Base-by-base conservation (phyloP, 2,888 invertebrate species). In the Meloe dianella region DNA sequence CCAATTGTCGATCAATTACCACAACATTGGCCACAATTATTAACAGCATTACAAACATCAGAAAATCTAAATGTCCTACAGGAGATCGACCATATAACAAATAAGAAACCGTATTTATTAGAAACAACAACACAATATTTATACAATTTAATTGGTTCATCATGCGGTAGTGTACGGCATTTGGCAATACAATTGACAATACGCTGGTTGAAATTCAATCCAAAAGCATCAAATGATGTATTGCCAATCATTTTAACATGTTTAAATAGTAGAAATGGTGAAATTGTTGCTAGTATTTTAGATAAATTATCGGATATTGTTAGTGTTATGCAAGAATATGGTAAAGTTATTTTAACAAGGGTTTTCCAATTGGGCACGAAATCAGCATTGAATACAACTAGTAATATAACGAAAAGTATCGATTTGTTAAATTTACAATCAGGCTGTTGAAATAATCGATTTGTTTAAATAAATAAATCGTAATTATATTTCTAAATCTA, bases 311-410 rank as follows among this genome's bases (percentile, higher is more conserved):
- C 95, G 0, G 96, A 96, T 77, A 89, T 96, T 71, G 87, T 92
- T 62, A 87, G 94, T 12, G 90, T 95, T 70, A 88, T 93, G 85
- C 95, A 94, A 85, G 97, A 96, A 83, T 90, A 93, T 82, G 94
- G 95, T 0, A 87, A 90, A 64, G 87, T 90, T 62, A 87, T 97
- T 61, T 86, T 97, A 74, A 88, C 90, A 78, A 90, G 90, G 68
- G 93, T 94, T 1, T 97, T 97, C 84, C 89, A 90, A 72, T 86
- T 96, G 57, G 96, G 95, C 3, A 88, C 95, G 67, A 89, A 88
- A 72, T 92, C 92, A 7, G 91, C 92, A 66, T 87, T 93, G 65
- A 93, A 93, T 74, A 92, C 93, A 0, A 89, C 90, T 68, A 84
- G 87, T 17, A 91, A 91, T 81, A 91, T 97, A 71, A 89, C 90